A percentile compares a stretch with the other conserved stretches of the same genome.
Conservation (phyloP, 2,888 invertebrate species). For the Limenitis camilla region DNA sequence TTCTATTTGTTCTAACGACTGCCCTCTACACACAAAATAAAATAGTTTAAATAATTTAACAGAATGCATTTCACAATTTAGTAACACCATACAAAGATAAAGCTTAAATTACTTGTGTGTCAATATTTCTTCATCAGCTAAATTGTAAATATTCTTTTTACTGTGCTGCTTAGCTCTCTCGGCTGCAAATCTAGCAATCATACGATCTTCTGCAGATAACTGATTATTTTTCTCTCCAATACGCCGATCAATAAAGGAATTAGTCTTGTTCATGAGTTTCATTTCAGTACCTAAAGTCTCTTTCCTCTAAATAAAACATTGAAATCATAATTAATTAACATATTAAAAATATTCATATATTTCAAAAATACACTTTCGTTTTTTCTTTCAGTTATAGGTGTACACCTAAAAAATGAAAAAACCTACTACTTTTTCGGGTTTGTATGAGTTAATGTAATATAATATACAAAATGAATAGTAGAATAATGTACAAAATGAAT, state of each 20-base stretch:
- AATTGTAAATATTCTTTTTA: slow-evolving; percentile 84
- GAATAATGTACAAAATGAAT: no score
- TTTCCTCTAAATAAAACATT: slow-evolving; percentile 76
- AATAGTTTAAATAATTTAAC: not conserved
- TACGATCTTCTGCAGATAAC: slow-evolving; percentile 84
- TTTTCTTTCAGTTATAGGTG: no score
- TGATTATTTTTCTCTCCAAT: slow-evolving; percentile 86
- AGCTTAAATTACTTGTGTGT: slow-evolving; percentile 79
- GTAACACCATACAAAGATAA: no score
- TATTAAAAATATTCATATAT: no score
- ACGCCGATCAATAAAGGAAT: slow-evolving; percentile 89
- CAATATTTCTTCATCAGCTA: slow-evolving; percentile 90
- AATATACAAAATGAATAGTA: no score
- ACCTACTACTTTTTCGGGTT: no score
- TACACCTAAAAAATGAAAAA: no score
- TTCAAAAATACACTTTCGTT: no score
- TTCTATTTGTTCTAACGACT: slow-evolving; percentile 91
- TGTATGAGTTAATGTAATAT: no score
- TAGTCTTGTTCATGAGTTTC: slow-evolving; percentile 86
- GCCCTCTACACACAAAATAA: slow-evolving; percentile 74
- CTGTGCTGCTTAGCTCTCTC: slow-evolving; percentile 80
- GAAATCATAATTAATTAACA: not conserved
- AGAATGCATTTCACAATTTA: no score
- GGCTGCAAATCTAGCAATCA: slow-evolving; percentile 87
- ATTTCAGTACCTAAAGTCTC: slow-evolving; percentile 91